Evolutionary conservation across 1,140 invertebrate species (phyloP), one percentile per base, ranked within the genome.

Genomic region (Drosophila bocki): DNA sequence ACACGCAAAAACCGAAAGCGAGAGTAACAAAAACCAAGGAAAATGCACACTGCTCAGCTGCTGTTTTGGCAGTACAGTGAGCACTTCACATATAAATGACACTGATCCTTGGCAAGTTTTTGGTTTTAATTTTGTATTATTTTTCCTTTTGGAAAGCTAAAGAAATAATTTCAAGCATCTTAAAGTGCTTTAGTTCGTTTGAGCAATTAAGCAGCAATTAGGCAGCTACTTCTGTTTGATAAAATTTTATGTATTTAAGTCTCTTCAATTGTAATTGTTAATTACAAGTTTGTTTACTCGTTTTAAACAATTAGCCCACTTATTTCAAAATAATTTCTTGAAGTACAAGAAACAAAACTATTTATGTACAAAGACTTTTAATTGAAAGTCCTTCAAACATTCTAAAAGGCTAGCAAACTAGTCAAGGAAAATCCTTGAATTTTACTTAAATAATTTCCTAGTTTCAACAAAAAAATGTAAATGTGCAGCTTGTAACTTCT

Each of bases 1-100:
- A 47, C 63, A 70, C 64, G 42, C 75, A 78, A 54, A 72, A 61
- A 47, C 41, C 39, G 19, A 45, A 35, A 26, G 35, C 33, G 39
- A 48, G 37, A 53, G 37, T 44, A 15, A 35, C 45, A 51, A 51
- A 68, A 60, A 75, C 45, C 12, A n/a, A 45, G 51, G n/a, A 35
- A 29, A 50, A 26, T 29, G 12, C 22, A 74, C n/a, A 53, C 12
- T n/a, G 57, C 13, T n/a, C 60, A 68, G 35, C 35, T 50, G 37
- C 45, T 42, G 1, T 37, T 11, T 2, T 19, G 29, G 8, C 3
- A 67, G 19, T 69, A 68, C 65, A 69, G 65, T 69, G 63, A 53
- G 13, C 13, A 26, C 65, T 60, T 42, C 4, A 33, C 26, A 13
- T 7, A 17, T 15, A 44, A 44, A 33, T 26, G 19, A 22, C 35